phyloP scores from a whole-genome alignment of 2,888 invertebrate species.

The Dascillus cervinus region DNA sequence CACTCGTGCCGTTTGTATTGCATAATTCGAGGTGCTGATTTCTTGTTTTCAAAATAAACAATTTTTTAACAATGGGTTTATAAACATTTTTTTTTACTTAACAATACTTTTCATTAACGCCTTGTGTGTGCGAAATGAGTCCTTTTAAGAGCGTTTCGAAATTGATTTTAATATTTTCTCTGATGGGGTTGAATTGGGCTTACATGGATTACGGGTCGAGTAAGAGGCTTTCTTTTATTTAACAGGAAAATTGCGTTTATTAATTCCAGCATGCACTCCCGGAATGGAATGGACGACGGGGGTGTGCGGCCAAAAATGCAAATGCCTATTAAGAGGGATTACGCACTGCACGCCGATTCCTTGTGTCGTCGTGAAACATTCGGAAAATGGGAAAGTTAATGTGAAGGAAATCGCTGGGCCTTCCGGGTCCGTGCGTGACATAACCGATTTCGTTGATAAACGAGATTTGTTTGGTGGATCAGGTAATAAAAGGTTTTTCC shows the following conservation, averaged over 20 bases:
- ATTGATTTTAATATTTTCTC: too few species aligned
- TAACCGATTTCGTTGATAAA: background rate
- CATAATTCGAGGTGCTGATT: too few species aligned
- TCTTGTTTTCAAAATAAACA: too few species aligned
- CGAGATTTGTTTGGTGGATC: background rate
- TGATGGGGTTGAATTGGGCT: background rate
- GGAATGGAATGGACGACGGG: conserved; percentile 2
- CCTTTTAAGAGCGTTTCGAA: too few species aligned
- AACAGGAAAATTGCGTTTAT: too few species aligned
- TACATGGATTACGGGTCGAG: background rate
- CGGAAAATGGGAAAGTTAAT: background rate
- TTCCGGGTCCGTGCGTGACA: background rate
- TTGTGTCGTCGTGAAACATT: conserved; percentile 1
- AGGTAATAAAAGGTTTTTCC: too few species aligned
- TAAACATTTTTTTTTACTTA: too few species aligned
- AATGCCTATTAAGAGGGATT: background rate
- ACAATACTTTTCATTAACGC: too few species aligned
- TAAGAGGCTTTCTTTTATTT: too few species aligned
- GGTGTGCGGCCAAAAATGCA: conserved; percentile 2
- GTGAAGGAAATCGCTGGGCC: conserved; percentile 1
- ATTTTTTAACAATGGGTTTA: too few species aligned
- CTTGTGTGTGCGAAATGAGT: too few species aligned
- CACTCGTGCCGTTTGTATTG: too few species aligned
- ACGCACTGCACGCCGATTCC: conserved; percentile 2
- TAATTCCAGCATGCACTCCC: conserved; percentile 1